phyloP scores from a whole-genome alignment of 37 sponge, comb jelly and placozoan species.

The Crambe crambe region DNA sequence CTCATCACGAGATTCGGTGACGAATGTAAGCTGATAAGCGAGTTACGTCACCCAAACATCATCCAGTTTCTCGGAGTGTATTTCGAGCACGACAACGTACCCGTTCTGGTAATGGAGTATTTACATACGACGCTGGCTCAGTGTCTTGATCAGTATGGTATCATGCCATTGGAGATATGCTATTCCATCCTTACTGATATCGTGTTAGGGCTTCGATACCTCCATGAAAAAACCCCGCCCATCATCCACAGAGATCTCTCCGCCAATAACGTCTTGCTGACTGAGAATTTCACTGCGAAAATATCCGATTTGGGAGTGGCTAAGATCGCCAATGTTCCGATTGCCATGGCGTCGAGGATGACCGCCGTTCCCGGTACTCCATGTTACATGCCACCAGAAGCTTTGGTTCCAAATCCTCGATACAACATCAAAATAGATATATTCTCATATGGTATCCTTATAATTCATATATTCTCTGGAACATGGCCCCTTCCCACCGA shows the following conservation, averaged over 20 bases:
- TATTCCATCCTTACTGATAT: constrained; percentile 26
- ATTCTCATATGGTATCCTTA: constrained; percentile 44
- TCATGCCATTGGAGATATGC: constrained; percentile 4
- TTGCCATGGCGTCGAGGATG: background rate
- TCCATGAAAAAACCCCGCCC: constrained; percentile 27
- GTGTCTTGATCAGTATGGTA: constrained; percentile 5
- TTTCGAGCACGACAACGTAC: background rate
- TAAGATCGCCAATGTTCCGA: background rate
- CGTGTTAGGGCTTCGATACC: constrained; percentile 11
- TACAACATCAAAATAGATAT: constrained; percentile 31
- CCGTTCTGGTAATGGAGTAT: constrained; percentile 40
- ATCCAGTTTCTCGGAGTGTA: constrained; percentile 42
- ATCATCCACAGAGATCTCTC: constrained; percentile 50
- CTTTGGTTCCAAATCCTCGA: background rate
- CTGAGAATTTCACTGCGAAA: constrained; percentile 27
- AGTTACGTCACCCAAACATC: constrained; percentile 47
- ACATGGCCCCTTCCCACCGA: constrained; percentile 6
- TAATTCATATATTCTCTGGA: constrained; percentile 3
- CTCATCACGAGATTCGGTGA: background rate
- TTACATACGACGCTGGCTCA: constrained; percentile 1
- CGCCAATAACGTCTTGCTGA: constrained; percentile 47
- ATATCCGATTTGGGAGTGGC: constrained; percentile 49
- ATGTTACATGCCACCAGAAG: constrained; percentile 46
- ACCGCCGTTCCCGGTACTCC: constrained; percentile 21
- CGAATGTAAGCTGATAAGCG: constrained; percentile 23